phyloP scores from a whole-genome alignment of 2,113 vertebrate species.

The Pseudois nayaur region DNA sequence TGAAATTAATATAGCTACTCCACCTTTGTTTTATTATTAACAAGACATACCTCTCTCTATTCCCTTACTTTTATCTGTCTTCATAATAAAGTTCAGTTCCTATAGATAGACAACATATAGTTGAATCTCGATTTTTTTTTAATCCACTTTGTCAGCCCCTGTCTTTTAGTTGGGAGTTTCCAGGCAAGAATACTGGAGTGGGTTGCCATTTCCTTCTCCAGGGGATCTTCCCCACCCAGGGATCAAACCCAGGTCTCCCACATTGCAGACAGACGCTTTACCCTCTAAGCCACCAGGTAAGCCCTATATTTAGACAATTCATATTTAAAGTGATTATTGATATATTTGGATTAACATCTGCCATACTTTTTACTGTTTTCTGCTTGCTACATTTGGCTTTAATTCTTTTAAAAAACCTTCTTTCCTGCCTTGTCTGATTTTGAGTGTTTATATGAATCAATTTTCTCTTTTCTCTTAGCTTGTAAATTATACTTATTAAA shows the following conservation, averaged over 20 bases:
- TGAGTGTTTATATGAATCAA: not conserved
- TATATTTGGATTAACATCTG: not conserved
- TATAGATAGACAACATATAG: not conserved
- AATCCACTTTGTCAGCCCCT: not conserved
- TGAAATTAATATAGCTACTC: not conserved
- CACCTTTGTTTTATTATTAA: not conserved
- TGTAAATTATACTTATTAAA: not conserved
- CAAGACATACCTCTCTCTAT: not conserved
- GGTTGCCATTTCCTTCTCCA: too few species aligned
- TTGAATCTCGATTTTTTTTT: not conserved
- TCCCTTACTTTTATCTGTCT: not conserved
- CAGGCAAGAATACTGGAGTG: too few species aligned
- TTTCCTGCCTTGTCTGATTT: not conserved
- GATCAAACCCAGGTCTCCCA: too few species aligned
- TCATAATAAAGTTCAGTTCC: not conserved
- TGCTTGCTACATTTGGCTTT: not conserved
- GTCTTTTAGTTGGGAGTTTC: not conserved
- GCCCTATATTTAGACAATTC: not conserved
- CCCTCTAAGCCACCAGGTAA: too few species aligned
- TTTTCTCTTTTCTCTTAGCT: not conserved
- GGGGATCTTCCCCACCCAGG: too few species aligned
- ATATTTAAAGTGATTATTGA: not conserved
- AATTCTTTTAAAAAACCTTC: not conserved
- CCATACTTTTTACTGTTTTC: not conserved
- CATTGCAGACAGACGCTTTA: too few species aligned